phyloP scores from a whole-genome alignment of 2,888 invertebrate species.

The Apamea crenata region DNA sequence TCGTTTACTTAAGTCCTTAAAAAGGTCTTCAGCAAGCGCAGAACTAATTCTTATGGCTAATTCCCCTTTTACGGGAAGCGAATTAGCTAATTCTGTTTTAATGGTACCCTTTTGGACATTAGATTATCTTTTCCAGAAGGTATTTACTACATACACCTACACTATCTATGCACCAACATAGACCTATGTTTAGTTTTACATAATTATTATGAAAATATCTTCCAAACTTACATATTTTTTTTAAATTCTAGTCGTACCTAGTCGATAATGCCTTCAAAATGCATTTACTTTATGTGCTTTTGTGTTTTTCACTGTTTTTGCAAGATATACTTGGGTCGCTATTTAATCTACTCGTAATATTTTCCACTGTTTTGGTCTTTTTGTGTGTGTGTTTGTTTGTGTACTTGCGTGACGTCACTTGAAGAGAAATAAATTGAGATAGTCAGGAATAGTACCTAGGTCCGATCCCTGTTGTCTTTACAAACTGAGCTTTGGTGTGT shows the following conservation, averaged over 20 bases:
- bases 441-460: no score
- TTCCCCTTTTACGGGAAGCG: constrained; percentile 23
- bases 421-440: not conserved
- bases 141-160: not conserved
- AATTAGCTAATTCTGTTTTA: constrained; percentile 15
- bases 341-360: not conserved
- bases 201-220: constrained; percentile 1
- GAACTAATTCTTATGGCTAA: constrained; percentile 6
- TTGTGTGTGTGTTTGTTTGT: not conserved
- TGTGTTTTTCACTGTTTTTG: not conserved
- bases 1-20: constrained; percentile 20
- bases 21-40: not conserved
- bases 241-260: not conserved
- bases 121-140: not conserved
- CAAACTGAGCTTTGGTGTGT: not conserved
- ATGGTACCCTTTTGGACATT: not conserved
- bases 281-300: constrained; percentile 7
- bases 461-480: not conserved
- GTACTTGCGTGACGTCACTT: not conserved
- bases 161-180: not conserved
- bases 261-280: not conserved
- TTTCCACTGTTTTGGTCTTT: not conserved
- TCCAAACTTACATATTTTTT: not conserved
- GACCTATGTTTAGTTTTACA: not conserved
- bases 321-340: not conserved